Evolutionary conservation across 1,140 invertebrate species (phyloP).

Genomic region (Drosophila ohnishii): DNA sequence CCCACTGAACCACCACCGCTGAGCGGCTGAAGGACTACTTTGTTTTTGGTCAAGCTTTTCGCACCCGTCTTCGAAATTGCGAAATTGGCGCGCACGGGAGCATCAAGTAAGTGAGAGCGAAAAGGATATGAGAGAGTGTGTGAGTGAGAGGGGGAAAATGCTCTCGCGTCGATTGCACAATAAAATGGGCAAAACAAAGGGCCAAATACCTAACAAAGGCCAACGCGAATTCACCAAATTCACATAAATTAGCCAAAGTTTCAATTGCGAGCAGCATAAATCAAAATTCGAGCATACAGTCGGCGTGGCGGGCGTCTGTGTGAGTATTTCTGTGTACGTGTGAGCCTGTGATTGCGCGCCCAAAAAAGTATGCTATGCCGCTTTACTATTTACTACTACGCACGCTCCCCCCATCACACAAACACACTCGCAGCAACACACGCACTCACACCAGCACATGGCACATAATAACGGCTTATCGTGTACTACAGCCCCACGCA

Average conservation of each 20-base stretch:
- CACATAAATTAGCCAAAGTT: constrained; percentile 52
- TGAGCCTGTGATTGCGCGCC: constrained; percentile 62
- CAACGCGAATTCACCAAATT: constrained; percentile 37
- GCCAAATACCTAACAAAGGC: constrained; percentile 33
- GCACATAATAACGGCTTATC: constrained; percentile 75
- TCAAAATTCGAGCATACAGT: constrained; percentile 22
- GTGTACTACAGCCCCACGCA: constrained; percentile 63
- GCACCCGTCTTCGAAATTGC: constrained; percentile 56
- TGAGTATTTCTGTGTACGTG: constrained; percentile 2
- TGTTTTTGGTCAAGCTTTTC: constrained; percentile 65
- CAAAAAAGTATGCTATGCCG: constrained; percentile 74
- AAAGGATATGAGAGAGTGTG: constrained; percentile 11
- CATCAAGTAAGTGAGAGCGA: constrained; percentile 60
- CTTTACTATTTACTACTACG: constrained; percentile 79
- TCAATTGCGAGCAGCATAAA: constrained; percentile 45
- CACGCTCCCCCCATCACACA: constrained; percentile 51
- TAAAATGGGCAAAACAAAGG: constrained; percentile 55
- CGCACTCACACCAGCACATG: constrained; percentile 25
- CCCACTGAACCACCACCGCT: constrained; percentile 9
- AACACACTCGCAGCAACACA: constrained; percentile 20
- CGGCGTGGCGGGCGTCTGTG: neutral
- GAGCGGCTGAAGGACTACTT: constrained; percentile 23
- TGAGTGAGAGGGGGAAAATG: constrained; percentile 28
- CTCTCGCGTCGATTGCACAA: constrained; percentile 63
- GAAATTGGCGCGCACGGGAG: constrained; percentile 72